Conservation (phyloP, 2,888 invertebrate genomes). For the Eupeodes luniger region DNA sequence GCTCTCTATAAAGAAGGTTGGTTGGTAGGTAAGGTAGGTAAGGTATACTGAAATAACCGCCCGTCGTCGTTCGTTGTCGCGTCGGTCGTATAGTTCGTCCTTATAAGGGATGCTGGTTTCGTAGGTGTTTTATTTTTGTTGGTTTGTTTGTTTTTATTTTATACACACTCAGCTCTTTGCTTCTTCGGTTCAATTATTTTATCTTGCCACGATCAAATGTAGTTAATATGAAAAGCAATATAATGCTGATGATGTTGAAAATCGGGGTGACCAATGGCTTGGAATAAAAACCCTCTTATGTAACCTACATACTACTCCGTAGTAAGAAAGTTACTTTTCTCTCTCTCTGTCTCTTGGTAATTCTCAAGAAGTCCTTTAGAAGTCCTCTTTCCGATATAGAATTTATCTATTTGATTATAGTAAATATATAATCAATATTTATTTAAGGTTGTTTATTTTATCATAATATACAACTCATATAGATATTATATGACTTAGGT, state of each 20-base stretch:
- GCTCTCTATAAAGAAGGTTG: conserved; percentile 1
- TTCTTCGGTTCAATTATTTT: conserved; percentile 79
- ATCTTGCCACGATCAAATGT: conserved; percentile 80
- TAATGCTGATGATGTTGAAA: conserved; percentile 40
- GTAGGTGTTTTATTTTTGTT: conserved; percentile 39
- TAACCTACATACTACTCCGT: background rate
- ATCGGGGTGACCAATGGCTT: conserved; percentile 25
- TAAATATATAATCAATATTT: no score
- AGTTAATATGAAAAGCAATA: conserved; percentile 74
- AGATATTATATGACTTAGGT: no score
- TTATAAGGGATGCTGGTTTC: conserved; percentile 69
- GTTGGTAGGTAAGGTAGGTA: background rate
- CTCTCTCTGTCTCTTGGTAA: no score
- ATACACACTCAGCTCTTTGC: conserved; percentile 27
- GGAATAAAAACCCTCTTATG: background rate
- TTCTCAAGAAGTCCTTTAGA: no score
- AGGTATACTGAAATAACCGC: conserved; percentile 61
- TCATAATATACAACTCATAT: no score
- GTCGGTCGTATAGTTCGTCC: conserved; percentile 9
- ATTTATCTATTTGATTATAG: no score
- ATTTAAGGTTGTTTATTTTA: no score
- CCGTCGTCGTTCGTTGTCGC: conserved; percentile 24
- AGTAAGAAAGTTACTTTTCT: no score
- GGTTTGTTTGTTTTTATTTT: conserved; percentile 17
- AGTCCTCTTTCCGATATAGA: no score